phyloP scores from a whole-genome alignment of 2,113 vertebrate genomes.

The Solea senegalensis region DNA sequence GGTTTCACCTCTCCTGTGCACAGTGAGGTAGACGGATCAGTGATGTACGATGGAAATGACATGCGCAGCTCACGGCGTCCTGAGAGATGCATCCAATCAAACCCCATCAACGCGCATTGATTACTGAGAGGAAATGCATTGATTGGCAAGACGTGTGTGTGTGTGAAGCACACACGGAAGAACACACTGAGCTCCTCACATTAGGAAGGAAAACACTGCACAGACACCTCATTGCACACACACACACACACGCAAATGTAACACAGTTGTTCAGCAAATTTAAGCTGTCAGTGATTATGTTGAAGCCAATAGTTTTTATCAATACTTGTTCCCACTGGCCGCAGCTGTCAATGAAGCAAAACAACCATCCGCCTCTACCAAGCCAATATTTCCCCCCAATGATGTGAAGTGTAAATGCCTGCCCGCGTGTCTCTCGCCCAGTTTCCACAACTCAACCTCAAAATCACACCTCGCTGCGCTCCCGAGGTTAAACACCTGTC shows the following conservation, averaged over 20 bases:
- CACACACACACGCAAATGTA: background rate
- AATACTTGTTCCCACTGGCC: constrained; percentile 5
- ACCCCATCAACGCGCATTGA: constrained; percentile 44
- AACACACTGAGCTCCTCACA: background rate
- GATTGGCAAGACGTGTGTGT: constrained; percentile 7
- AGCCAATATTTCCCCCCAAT: constrained; percentile 3
- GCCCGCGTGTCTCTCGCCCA: background rate
- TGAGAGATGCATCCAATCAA: constrained; percentile 18
- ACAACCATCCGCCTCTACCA: background rate
- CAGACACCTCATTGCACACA: no score
- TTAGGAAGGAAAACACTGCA: background rate
- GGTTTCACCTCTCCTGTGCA: background rate
- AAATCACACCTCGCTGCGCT: background rate
- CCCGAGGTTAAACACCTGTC: no score
- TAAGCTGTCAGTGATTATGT: constrained; percentile 25
- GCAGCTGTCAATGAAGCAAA: constrained; percentile 5
- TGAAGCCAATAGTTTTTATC: background rate
- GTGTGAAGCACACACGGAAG: background rate
- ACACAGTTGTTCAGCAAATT: background rate
- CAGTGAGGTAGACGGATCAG: background rate
- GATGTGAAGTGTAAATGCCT: background rate
- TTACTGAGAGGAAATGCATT: constrained; percentile 24
- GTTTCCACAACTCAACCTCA: background rate
- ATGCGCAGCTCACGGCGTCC: background rate
- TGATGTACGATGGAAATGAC: background rate